Base-by-base conservation (phyloP, 2,113 vertebrate species). In the Pogona vitticeps region DNA sequence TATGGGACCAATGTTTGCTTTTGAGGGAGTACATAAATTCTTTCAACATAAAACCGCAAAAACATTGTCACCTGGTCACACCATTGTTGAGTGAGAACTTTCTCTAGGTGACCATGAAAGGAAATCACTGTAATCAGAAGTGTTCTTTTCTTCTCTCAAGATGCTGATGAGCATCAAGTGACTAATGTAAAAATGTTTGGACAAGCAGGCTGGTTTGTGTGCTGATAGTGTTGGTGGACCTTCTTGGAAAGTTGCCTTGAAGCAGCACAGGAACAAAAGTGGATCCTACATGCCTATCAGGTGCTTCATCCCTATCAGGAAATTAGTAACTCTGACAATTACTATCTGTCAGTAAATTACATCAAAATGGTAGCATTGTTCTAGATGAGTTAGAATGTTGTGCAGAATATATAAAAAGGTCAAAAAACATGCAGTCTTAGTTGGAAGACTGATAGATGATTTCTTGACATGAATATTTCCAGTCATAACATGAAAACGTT, bases 391-490 rank as follows among this genome's bases (percentile, higher is more conserved):
- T 70, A 90, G 84, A 89, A 91, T 87, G 18, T 63, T 88, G 40
- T 1, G 0, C 79, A 91, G 92, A 88, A 89, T 91, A 85, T 92
- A 89, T 3, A 33, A 26, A 75, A 88, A 89, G 83, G 84, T 84
- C 88, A 84, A 86, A 86, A 65, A 84, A 88, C 75, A 76, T 88
- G 78, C 79, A 86, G 88, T 58, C 72, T 79, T 83, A 85, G 76
- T 81, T 76, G 61, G 79, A 89, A 79, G 84, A 90, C 33, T 36
- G 77, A 86, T n/a, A 86, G 87, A 84, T 28, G 3, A 89, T 75
- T 71, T 87, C 52, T 83, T 80, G 84, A 90, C 86, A 90, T 80
- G 87, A 88, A 87, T 87, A 52, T 52, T 52, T 91, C 91, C 75
- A 76, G 68, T 84, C 0, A 42, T n/a, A 28, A 76, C 76, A 93